These are phyloP conservation scores for Sphaerodactylus townsendi DNA, from an alignment of 2,113 vertebrate species.

Conservation along the genomic window DNA sequence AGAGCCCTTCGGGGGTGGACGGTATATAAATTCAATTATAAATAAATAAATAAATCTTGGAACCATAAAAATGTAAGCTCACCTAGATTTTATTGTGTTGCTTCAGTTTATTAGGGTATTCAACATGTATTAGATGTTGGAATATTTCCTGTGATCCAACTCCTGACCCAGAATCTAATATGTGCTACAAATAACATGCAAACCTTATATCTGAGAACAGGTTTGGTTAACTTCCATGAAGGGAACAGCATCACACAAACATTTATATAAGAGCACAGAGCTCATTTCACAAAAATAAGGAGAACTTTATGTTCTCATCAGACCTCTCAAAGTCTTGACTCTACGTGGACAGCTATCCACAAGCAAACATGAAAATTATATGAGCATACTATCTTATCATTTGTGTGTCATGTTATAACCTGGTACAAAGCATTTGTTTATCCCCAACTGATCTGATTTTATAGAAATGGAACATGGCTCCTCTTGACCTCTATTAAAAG, in stretches of 20 bases:
- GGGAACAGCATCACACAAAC: neutral
- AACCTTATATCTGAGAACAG: neutral
- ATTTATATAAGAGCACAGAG: neutral
- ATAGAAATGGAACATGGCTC: neutral
- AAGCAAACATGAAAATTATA: neutral
- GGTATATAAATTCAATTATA: no score
- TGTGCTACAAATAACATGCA: neutral
- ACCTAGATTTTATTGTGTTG: neutral
- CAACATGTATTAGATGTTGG: neutral
- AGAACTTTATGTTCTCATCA: neutral
- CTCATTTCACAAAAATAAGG: neutral
- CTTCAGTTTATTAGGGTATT: neutral
- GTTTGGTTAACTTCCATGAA: neutral
- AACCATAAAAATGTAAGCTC: neutral
- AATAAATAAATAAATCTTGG: no score
- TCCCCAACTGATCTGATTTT: neutral
- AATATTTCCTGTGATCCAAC: neutral
- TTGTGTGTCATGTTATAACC: neutral
- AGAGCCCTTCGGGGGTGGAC: no score
- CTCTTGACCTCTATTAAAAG: neutral
- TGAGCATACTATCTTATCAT: neutral
- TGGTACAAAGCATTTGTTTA: constrained; percentile 1
- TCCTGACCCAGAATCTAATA: neutral
- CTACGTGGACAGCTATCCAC: neutral
- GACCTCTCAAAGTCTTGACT: neutral